Evolutionary conservation across 2,113 vertebrate species (phyloP).

Genomic region (Conger conger): DNA sequence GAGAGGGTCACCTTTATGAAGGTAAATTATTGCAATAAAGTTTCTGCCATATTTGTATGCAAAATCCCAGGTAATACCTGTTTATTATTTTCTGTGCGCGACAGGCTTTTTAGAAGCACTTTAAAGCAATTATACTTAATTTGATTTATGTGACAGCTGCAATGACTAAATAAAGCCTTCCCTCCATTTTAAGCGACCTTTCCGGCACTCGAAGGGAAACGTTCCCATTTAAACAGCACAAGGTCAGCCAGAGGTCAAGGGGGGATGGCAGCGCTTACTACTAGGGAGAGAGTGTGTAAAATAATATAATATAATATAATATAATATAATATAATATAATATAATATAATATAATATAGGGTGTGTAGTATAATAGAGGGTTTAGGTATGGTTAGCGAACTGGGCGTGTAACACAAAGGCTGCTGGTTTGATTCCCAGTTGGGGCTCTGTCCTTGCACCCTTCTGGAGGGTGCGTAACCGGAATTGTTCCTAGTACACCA

Average conservation of each 20-base stretch:
- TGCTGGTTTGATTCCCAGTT: background rate
- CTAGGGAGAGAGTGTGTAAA: background rate
- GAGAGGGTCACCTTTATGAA: no score
- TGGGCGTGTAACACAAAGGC: background rate
- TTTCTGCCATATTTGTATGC: background rate
- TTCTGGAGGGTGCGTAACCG: no score
- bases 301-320: no score
- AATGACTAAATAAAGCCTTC: constrained; percentile 45
- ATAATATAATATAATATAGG: no score
- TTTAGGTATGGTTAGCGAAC: no score
- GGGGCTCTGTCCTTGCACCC: no score
- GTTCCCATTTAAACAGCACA: background rate
- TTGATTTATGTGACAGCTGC: constrained; percentile 46
- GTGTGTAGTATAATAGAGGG: background rate
- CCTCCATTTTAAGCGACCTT: constrained; percentile 29
- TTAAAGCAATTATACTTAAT: constrained; percentile 61
- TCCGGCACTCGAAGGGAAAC: constrained; percentile 37
- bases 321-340: no score
- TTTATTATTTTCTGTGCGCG: constrained; percentile 53
- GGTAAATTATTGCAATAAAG: background rate
- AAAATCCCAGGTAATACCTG: constrained; percentile 36
- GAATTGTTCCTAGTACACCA: no score
- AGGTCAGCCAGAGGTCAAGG: constrained; percentile 52
- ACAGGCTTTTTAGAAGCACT: constrained; percentile 45
- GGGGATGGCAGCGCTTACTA: constrained; percentile 56